phyloP scores from a whole-genome alignment of 2,113 vertebrate species.

The Myodes glareolus region DNA sequence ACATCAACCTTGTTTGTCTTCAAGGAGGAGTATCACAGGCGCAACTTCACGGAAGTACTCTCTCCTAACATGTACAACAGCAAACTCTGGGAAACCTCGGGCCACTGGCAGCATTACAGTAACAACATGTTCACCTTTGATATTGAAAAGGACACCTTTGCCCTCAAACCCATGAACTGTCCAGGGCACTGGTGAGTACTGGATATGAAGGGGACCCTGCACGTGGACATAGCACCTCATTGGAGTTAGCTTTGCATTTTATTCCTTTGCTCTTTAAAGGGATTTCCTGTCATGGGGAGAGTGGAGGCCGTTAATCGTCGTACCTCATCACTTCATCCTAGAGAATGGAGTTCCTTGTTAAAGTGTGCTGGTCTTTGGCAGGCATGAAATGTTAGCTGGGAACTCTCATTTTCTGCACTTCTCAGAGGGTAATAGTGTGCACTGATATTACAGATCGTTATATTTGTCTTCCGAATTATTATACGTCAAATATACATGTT shows the following conservation, averaged over 20 bases:
- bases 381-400: not conserved
- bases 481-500: not conserved
- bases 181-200: constrained; percentile 94
- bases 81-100: constrained; percentile 95
- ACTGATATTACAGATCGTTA: not conserved
- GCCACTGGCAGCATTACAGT: constrained; percentile 96
- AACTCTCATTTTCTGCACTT: not conserved
- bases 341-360: not conserved
- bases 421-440: not conserved
- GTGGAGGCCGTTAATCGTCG: not conserved
- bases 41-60: constrained; percentile 93
- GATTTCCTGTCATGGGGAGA: not conserved
- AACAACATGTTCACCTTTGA: constrained; percentile 97
- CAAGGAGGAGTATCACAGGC: constrained; percentile 92
- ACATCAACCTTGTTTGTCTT: constrained; percentile 7
- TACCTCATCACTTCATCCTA: not conserved
- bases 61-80: constrained; percentile 96
- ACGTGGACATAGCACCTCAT: not conserved
- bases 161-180: constrained; percentile 98
- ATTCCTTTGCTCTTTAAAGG: not conserved
- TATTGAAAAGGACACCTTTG: constrained; percentile 93
- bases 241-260: not conserved
- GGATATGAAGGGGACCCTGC: not conserved
- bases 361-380: not conserved
- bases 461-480: constrained; percentile 2